Base-by-base conservation (phyloP, 1,140 invertebrate species). In the Atopsyche davidsoni region DNA sequence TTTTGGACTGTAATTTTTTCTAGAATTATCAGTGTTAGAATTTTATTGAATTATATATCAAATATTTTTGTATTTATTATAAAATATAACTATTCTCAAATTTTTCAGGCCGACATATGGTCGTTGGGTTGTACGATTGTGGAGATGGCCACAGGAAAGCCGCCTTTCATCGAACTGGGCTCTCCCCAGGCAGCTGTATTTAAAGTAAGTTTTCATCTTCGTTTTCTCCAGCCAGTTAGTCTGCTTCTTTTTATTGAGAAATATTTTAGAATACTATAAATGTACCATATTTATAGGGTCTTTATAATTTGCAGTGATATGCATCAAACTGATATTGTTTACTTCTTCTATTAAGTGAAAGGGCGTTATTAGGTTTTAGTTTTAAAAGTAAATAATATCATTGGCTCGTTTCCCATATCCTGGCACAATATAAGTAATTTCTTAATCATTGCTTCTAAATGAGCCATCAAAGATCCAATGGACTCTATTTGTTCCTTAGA, bases 131-230 rank as follows among this genome's bases (percentile, higher is more conserved):
- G 96, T 70, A 98, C 96, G 7, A 87, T 98, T 55, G 92, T 99
- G 14, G 96, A 99, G 79, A 99, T 99, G 96, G 95, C 95, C 1
- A 98, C 96, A 3, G 95, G 96, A 19, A 97, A 98, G 69, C 93
- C 94, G 18, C 96, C 96, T 0, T 99, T 99, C 62, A 93, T 96
- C 60, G 96, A 98, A 74, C 75, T 98, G 44, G 94, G 92, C 0
- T 94, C 90, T 35, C 86, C 95, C 2, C 88, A 98, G 69, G 95
- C 95, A 52, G 95, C 96, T 36, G 86, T 99, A 72, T 99, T 99
- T 65, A 97, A 97, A 77, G 83, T 86, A 65, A 46, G 14, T 45
- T 42, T 32, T 23, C 19, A 40, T 51, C 31, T 49, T 28, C 22
- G 40, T 38, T 23, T 19, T 40, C 1, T 42, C 6, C 25, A 28